phyloP scores from a whole-genome alignment of 2,113 vertebrate species.

The Nothobranchius kuhntae region DNA sequence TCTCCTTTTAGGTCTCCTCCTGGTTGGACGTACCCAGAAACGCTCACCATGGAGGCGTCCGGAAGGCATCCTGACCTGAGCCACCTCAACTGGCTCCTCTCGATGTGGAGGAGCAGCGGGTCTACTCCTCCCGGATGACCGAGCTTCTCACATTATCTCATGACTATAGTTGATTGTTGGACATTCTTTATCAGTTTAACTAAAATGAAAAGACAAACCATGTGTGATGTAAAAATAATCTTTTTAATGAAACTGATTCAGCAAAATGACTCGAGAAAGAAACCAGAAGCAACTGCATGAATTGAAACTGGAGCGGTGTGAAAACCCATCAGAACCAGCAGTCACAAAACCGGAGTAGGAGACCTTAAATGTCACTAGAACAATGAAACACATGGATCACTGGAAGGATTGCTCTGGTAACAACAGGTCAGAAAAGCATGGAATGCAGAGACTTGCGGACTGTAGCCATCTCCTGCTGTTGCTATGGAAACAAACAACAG shows the following conservation, averaged over 20 bases:
- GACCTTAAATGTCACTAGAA: background rate
- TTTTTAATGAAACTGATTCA: background rate
- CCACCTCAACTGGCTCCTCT: too few relatives aligned
- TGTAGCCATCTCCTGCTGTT: conserved; percentile 80
- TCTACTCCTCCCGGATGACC: too few relatives aligned
- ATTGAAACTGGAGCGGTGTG: background rate
- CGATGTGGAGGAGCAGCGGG: too few relatives aligned
- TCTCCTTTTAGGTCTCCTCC: too few relatives aligned
- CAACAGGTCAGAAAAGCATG: conserved; percentile 72
- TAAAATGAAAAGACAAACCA: background rate
- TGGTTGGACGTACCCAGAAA: too few relatives aligned
- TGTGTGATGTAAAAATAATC: too few relatives aligned
- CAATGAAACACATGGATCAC: background rate
- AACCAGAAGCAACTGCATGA: background rate
- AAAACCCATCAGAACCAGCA: background rate
- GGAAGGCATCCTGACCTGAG: too few relatives aligned
- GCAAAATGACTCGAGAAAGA: background rate
- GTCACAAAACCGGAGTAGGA: background rate
- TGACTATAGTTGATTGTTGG: too few relatives aligned
- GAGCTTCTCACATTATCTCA: too few relatives aligned
- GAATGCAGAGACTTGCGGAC: conserved; percentile 79
- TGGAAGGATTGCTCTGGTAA: background rate
- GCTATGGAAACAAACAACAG: conserved; percentile 61
- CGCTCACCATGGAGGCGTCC: too few relatives aligned
- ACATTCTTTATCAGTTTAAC: background rate